Conservation (phyloP, 2,113 vertebrate species). For the Anser cygnoides region DNA sequence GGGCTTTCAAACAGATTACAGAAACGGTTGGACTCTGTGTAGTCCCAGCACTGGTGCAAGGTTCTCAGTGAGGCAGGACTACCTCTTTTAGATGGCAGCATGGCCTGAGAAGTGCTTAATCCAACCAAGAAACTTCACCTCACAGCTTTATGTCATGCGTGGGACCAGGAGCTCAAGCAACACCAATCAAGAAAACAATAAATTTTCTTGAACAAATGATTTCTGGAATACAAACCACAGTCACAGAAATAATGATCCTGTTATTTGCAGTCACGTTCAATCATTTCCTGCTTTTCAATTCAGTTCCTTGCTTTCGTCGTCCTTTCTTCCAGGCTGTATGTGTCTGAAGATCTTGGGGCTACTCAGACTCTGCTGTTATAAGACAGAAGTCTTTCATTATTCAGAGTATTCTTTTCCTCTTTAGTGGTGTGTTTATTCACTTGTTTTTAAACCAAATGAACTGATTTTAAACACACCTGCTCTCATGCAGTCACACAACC, state of each 20-base stretch:
- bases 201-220: neutral
- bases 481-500: neutral
- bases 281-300: neutral
- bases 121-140: neutral
- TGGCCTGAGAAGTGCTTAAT: neutral
- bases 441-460: neutral
- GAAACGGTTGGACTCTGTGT: rapidly evolving
- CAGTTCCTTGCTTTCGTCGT: neutral
- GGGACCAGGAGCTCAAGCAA: neutral
- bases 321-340: neutral
- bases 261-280: neutral
- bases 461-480: neutral
- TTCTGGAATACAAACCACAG: neutral
- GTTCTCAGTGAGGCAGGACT: neutral
- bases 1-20: neutral
- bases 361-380: neutral
- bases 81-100: neutral
- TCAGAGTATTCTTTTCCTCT: neutral
- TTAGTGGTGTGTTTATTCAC: neutral
- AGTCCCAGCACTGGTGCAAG: neutral
- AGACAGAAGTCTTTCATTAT: neutral
- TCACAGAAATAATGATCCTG: neutral
- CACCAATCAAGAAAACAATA: neutral
- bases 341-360: neutral
- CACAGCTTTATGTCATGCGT: neutral